phyloP scores from a whole-genome alignment of 2,797 vertebrate species.

The Sebastes variabilis region DNA sequence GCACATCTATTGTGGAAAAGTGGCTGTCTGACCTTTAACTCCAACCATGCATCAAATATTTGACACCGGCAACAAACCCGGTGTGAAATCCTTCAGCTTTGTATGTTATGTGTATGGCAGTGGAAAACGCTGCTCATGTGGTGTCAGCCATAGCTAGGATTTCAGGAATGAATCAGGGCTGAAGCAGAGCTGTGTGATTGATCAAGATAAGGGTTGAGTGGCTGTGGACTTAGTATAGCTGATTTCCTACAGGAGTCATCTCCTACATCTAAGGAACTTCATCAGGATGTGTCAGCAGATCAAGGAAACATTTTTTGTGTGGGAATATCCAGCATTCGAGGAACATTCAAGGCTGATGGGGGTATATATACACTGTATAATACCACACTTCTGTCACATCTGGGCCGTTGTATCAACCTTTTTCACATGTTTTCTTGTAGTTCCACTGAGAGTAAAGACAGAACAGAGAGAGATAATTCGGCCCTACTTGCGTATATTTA shows the following conservation, averaged over 20 bases:
- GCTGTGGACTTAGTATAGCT: background rate
- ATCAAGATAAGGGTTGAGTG: conserved; percentile 46
- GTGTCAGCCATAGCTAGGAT: background rate
- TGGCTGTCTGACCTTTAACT: background rate
- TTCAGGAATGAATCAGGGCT: conserved; percentile 33
- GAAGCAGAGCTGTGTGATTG: conserved; percentile 16
- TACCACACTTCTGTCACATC: conserved; percentile 39
- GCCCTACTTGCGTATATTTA: conserved; percentile 53
- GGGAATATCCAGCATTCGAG: background rate
- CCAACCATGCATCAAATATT: background rate
- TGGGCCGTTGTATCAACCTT: conserved; percentile 22
- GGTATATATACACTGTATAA: background rate
- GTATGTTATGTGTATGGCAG: background rate
- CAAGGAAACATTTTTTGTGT: background rate
- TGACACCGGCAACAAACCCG: background rate
- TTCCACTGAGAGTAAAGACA: conserved; percentile 6
- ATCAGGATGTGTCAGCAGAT: conserved; percentile 32
- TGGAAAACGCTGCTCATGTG: conserved; percentile 29
- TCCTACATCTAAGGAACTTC: background rate
- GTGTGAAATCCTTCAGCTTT: conserved; percentile 36
- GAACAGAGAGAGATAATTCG: conserved; percentile 31
- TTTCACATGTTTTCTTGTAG: conserved; percentile 23
- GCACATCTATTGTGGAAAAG: background rate
- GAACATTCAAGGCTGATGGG: background rate
- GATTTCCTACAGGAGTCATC: conserved; percentile 20